Evolutionary conservation across 2,113 vertebrate species (phyloP).

Genomic region (Etheostoma spectabile): DNA sequence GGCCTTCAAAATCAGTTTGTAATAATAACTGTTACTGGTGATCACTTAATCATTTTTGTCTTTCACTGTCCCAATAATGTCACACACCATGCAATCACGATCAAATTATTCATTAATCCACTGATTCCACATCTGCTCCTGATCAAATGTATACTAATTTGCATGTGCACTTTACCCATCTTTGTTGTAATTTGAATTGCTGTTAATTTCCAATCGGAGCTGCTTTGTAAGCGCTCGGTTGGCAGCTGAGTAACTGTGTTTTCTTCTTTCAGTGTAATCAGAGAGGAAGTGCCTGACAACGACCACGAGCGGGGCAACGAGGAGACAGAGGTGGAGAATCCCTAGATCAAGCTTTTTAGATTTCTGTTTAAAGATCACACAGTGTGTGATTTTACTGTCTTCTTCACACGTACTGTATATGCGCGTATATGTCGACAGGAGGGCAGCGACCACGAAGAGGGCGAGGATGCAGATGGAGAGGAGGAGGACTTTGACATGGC

Average conservation of each 20-base stretch:
- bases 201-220: neutral
- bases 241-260: neutral
- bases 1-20: neutral
- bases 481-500: slow-evolving; percentile 93
- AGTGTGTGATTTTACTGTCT: neutral
- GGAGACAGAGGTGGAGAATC: slow-evolving; percentile 84
- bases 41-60: neutral
- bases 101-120: slow-evolving; percentile 36
- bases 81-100: slow-evolving; percentile 10
- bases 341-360: neutral
- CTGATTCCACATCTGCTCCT: slow-evolving; percentile 33
- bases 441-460: slow-evolving; percentile 93
- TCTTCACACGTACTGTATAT: neutral
- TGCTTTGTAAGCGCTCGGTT: fast-evolving
- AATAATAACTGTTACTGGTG: neutral
- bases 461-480: slow-evolving; percentile 91
- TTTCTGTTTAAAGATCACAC: neutral
- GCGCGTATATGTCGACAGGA: slow-evolving; percentile 79
- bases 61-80: slow-evolving; percentile 12
- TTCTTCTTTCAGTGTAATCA: slow-evolving; percentile 82
- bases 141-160: slow-evolving; percentile 2
- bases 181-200: neutral
- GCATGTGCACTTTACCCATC: slow-evolving; percentile 26
- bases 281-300: slow-evolving; percentile 90
- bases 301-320: slow-evolving; percentile 89